Evolutionary conservation across 2,797 vertebrate genomes (phyloP).

Genomic region (Tenualosa ilisha): DNA sequence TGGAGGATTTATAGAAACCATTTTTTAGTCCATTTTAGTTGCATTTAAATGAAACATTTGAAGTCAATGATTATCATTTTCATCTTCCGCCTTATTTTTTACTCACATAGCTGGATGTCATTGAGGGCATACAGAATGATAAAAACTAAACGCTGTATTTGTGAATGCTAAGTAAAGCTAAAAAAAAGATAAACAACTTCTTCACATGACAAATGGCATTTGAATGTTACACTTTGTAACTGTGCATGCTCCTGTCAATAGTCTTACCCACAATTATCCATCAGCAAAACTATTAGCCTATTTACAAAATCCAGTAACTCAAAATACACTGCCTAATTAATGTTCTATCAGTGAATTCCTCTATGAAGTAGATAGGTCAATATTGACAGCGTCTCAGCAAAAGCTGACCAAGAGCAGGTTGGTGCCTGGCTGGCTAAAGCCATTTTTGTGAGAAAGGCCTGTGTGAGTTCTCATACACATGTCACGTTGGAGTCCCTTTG

Average conservation of each 20-base stretch:
- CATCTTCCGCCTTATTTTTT: constrained; percentile 33
- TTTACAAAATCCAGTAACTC: constrained; percentile 9
- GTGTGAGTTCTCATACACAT: constrained; percentile 43
- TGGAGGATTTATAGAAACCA: constrained; percentile 71
- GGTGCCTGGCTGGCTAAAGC: background rate
- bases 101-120: constrained; percentile 14
- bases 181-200: background rate
- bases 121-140: background rate
- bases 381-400: background rate
- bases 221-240: constrained; percentile 32
- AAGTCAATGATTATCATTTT: constrained; percentile 63
- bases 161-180: no score
- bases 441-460: background rate
- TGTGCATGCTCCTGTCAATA: constrained; percentile 29
- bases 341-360: background rate
- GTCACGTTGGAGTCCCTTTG: constrained; percentile 45
- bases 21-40: constrained; percentile 65
- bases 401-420: background rate
- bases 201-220: background rate
- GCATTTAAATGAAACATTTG: constrained; percentile 67
- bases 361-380: background rate
- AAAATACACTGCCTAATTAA: background rate
- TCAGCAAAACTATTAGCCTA: background rate
- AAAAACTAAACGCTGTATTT: no score
- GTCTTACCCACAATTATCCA: constrained; percentile 5